phyloP scores from a whole-genome alignment of 2,113 vertebrate genomes.

The Clarias magur region DNA sequence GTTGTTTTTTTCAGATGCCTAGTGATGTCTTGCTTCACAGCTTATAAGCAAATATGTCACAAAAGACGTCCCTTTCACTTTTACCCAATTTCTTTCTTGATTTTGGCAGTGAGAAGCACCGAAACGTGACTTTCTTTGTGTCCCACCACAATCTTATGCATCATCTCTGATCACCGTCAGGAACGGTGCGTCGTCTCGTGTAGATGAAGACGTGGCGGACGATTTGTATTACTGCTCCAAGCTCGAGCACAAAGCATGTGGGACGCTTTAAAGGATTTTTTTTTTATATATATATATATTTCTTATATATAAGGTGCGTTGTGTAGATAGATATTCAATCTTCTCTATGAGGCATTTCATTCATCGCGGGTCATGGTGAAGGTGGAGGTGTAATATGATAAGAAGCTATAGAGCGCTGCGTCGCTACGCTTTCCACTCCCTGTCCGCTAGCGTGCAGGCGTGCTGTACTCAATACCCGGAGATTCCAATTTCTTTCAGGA shows the following conservation, averaged over 20 bases:
- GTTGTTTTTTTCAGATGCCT: slow-evolving; percentile 58
- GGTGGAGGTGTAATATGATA: slow-evolving; percentile 56
- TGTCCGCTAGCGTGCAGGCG: slow-evolving; percentile 3
- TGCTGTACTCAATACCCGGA: slow-evolving; percentile 37
- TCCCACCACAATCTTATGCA: not conserved
- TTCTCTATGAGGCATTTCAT: slow-evolving; percentile 41
- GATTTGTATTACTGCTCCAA: slow-evolving; percentile 33
- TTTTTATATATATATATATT: not conserved
- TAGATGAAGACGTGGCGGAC: slow-evolving; percentile 36
- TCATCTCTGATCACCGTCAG: slow-evolving; percentile 33
- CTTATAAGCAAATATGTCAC: slow-evolving; percentile 74
- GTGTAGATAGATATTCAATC: slow-evolving; percentile 40
- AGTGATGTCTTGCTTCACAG: slow-evolving; percentile 55
- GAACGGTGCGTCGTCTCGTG: slow-evolving; percentile 23
- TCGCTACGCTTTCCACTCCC: slow-evolving; percentile 10
- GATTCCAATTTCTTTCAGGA: slow-evolving; percentile 61
- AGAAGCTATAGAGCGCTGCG: slow-evolving; percentile 45
- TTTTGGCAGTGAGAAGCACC: not conserved
- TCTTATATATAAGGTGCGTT: slow-evolving; percentile 33
- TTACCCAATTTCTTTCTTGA: slow-evolving; percentile 21
- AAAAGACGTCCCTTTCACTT: slow-evolving; percentile 57
- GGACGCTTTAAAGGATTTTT: slow-evolving; percentile 40
- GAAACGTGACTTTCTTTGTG: not conserved
- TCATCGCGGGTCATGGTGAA: slow-evolving; percentile 45
- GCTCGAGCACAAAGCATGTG: slow-evolving; percentile 34